A percentile compares a stretch with the other conserved stretches of the same genome.
phyloP scores from a whole-genome alignment of 2,888 invertebrate species.

The Macrophya alboannulata region DNA sequence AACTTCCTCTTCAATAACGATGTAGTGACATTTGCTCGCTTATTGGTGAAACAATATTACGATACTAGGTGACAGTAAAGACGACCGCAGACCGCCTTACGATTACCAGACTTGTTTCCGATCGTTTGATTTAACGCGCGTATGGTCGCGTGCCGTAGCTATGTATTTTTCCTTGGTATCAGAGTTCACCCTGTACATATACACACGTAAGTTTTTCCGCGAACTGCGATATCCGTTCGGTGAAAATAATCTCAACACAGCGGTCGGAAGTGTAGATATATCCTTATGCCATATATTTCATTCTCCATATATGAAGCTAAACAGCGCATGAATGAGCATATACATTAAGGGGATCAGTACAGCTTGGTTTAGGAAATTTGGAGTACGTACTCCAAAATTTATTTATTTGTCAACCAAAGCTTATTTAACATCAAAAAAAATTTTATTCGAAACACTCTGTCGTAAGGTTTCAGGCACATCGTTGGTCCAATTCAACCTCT shows the following conservation, averaged over 20 bases:
- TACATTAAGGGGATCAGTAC: no score
- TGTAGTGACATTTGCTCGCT: background rate
- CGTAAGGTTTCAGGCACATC: no score
- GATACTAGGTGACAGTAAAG: background rate
- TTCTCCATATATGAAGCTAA: background rate
- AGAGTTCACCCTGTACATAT: background rate
- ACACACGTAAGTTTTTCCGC: background rate
- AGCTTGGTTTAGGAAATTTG: no score
- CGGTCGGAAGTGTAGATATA: background rate
- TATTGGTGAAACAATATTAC: background rate
- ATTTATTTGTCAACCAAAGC: no score
- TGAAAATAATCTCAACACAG: slow-evolving; percentile 30
- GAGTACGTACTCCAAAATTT: no score
- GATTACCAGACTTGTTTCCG: slow-evolving; percentile 6
- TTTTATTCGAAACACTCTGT: no score
- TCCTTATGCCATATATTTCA: background rate
- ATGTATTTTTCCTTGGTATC: background rate
- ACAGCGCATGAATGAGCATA: background rate
- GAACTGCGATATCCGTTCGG: background rate
- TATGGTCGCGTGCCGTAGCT: slow-evolving; percentile 25
- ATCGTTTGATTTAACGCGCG: background rate
- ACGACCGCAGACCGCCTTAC: slow-evolving; percentile 39
- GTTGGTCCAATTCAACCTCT: no score
- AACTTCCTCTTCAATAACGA: slow-evolving; percentile 7
- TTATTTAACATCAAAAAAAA: no score